These are phyloP conservation scores for Megaustenia siamemsis DNA, from an alignment of 2,888 invertebrate species.

Conservation along the genomic window DNA sequence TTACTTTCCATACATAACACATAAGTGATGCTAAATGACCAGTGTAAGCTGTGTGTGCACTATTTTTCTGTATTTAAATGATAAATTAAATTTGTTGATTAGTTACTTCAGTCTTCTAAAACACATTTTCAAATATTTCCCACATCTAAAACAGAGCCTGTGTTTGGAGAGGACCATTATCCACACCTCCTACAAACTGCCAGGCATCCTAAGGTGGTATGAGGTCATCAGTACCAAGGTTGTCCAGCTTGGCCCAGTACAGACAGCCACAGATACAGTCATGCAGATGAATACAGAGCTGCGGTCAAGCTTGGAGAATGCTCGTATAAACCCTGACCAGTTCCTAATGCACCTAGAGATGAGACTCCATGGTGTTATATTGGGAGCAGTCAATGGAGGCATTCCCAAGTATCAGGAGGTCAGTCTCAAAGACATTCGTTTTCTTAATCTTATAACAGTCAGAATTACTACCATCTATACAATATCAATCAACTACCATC, in stretches of 20 bases:
- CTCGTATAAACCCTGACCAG: constrained; percentile 82
- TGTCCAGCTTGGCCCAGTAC: constrained; percentile 85
- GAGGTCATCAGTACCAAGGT: constrained; percentile 86
- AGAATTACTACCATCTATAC: too few species aligned
- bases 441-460: neutral
- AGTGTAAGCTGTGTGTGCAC: too few species aligned
- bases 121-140: too few species aligned
- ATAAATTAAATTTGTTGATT: too few species aligned
- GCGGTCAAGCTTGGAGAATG: constrained; percentile 88
- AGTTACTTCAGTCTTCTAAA: too few species aligned
- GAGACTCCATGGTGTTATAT: constrained; percentile 76
- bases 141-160: constrained; percentile 68
- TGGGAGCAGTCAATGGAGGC: constrained; percentile 78
- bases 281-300: constrained; percentile 70
- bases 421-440: neutral
- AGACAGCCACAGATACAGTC: constrained; percentile 74
- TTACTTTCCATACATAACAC: too few species aligned
- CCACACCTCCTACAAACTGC: constrained; percentile 72
- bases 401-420: constrained; percentile 78
- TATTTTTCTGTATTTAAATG: too few species aligned
- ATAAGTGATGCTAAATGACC: too few species aligned
- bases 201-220: constrained; percentile 78
- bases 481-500: too few species aligned
- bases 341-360: constrained; percentile 75
- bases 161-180: constrained; percentile 75